Evolutionary conservation across 2,888 invertebrate genomes (phyloP).

Genomic region (Acholoe squamosa): DNA sequence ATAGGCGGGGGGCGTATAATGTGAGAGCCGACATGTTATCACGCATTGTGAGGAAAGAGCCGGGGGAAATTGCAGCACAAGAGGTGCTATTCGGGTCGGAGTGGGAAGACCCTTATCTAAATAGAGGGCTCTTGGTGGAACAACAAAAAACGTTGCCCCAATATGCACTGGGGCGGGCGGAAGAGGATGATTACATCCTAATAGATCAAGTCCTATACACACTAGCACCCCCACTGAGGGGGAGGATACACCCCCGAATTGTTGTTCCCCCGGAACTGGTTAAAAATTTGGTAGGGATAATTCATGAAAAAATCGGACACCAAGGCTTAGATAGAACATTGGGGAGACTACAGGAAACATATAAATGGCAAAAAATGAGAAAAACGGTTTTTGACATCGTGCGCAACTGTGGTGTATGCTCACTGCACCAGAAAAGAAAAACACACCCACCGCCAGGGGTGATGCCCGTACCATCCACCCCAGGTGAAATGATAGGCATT

Average conservation of each 20-base stretch:
- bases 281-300: background rate
- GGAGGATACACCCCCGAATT: background rate
- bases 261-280: background rate
- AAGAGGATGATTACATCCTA: background rate
- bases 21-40: background rate
- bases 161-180: background rate
- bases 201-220: background rate
- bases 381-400: background rate
- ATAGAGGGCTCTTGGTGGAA: background rate
- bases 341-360: background rate
- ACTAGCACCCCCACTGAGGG: background rate
- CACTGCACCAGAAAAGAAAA: background rate
- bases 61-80: background rate
- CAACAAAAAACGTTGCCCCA: background rate
- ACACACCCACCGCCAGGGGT: background rate
- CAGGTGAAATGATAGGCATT: background rate
- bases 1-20: too few species aligned
- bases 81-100: background rate
- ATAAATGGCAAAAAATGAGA: background rate
- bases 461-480: background rate
- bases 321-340: background rate
- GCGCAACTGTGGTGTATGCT: background rate
- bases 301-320: background rate
- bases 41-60: background rate
- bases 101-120: background rate